Percentiles rank a stretch among this genome's conserved stretches.
Conservation (phyloP, 2,797 vertebrate genomes). For the Platyrinchus mystaceus region DNA sequence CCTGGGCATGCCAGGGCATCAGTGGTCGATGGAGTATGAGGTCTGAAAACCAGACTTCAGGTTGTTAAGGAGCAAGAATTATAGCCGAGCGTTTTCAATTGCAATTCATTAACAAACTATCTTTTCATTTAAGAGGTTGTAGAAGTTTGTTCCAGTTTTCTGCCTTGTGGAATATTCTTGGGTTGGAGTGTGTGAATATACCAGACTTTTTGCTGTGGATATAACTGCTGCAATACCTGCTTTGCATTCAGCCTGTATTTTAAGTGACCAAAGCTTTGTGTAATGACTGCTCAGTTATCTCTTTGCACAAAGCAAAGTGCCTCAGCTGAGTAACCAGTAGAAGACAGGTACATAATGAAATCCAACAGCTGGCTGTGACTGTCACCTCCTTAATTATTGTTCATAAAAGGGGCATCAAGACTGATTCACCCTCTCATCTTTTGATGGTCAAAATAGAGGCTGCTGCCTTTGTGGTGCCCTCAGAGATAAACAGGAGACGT, state of each 20-base stretch:
- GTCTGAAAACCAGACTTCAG: neutral
- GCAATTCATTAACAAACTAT: neutral
- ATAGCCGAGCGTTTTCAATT: neutral
- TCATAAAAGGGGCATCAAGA: neutral
- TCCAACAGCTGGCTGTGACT: neutral
- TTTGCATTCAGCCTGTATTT: neutral
- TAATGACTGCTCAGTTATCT: neutral
- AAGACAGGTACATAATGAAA: neutral
- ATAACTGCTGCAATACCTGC: neutral
- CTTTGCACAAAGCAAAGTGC: neutral
- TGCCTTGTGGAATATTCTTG: neutral
- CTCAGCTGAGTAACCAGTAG: neutral
- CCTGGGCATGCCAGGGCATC: neutral
- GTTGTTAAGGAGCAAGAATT: neutral
- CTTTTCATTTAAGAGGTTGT: neutral
- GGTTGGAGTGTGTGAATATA: neutral
- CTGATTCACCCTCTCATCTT: neutral
- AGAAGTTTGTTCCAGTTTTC: neutral
- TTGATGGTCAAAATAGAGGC: neutral
- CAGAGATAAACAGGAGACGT: neutral
- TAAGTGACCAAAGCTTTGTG: neutral
- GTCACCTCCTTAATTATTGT: neutral
- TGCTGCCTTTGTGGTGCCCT: neutral
- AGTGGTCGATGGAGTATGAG: fast-evolving
- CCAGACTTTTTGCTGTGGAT: neutral